Evolutionary conservation across 2,888 invertebrate genomes (phyloP), one percentile per base, ranked within the genome.

Genomic region (Trissonchulus latispiculum): DNA sequence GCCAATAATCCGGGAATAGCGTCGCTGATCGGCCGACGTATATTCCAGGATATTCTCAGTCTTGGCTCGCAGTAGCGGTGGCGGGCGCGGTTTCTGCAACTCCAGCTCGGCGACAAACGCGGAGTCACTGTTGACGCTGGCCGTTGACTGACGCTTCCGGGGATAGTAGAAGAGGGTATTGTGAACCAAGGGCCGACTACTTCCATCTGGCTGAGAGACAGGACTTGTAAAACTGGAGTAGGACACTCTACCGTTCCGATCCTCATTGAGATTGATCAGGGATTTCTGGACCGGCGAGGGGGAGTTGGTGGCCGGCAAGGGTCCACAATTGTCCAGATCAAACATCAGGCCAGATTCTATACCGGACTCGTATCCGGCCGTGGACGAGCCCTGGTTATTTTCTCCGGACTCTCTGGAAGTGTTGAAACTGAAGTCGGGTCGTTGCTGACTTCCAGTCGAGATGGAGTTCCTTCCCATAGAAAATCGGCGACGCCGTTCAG

Each of bases 41-140:
- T 8, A 8, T 68, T 68, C 31, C 28, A 68, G 31, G 8, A 68
- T 8, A 8, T 8, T 64, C 15, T 70, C 71, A 15, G 71, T 70
- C 23, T 61, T n/a, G 31, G 71, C 71, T 61, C 71, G 59, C 61
- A 70, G 31, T 31, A 70, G 32, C 2, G 71, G 71, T 28, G 71
- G 71, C 2, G 66, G 66, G 18, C 66, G 66, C 8, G 48, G 48
- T 48, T 48, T 48, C 23, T 48, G 48, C 8, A 23, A 8, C 48
- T 48, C 48, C 48, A 48, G 48, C 23, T 48, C 48, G 48, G 48
- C 48, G 8, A 48, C 48, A 48, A 48, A 48, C 8, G 48, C 48
- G 8, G 48, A 48, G 48, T 48, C 48, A 48, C 48, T 48, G 48
- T 48, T 48, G 8, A 48, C 48, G 23, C 48, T 48, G 48, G 48